phyloP scores from a whole-genome alignment of 35 echinoderm and acorn worm species.

The Ophioderma brevispina region DNA sequence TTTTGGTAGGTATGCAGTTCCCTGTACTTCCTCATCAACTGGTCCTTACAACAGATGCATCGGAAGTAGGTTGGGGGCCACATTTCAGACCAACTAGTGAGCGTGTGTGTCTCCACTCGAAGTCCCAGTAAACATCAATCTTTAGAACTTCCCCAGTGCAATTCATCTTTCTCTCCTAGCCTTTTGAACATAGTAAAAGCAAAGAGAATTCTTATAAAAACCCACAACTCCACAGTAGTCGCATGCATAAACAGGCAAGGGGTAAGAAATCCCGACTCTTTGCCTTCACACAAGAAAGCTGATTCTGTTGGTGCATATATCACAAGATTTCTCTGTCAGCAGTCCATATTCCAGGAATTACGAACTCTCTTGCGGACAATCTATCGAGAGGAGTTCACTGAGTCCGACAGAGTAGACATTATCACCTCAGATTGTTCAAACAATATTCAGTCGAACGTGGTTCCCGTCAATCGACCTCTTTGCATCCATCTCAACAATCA shows the following conservation, averaged over 20 bases:
- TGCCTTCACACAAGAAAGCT: neutral
- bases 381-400: neutral
- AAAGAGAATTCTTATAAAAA: neutral
- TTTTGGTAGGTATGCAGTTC: neutral
- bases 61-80: slow-evolving; percentile 2
- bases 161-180: neutral
- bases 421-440: no score
- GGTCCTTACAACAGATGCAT: slow-evolving; percentile 20
- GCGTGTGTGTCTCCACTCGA: neutral
- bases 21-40: neutral
- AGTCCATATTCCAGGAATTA: neutral
- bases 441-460: no score
- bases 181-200: neutral
- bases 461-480: no score
- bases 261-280: neutral
- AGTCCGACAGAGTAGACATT: no score
- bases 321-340: neutral
- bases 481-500: no score
- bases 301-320: neutral
- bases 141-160: slow-evolving; percentile 5
- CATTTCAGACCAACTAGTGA: neutral
- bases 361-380: neutral
- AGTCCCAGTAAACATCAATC: slow-evolving; percentile 11
- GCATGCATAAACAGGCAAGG: neutral
- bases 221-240: neutral